Conservation (phyloP, 2,797 vertebrate genomes). For the Gallinago nigripennis region DNA sequence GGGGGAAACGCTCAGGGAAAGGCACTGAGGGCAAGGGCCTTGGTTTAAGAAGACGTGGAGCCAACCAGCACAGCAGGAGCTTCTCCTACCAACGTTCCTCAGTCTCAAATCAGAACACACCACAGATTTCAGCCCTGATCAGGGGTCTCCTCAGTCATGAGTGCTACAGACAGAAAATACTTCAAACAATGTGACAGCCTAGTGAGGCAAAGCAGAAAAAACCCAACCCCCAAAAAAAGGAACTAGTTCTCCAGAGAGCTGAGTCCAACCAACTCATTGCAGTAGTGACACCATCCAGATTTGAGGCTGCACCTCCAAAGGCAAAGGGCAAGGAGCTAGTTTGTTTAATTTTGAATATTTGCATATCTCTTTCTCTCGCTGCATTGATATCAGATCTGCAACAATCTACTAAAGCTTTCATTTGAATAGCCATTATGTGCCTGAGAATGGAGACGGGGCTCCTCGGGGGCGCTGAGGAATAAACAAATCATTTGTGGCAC, state of each 20-base stretch:
- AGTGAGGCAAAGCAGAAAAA: not conserved
- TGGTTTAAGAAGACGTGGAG: not conserved
- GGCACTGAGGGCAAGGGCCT: not conserved
- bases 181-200: not conserved
- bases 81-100: not conserved
- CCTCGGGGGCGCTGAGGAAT: conserved; percentile 19
- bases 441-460: conserved; percentile 7
- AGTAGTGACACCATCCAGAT: not conserved
- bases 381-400: conserved; percentile 38
- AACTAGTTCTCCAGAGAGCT: not conserved
- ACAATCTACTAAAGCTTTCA: conserved; percentile 44
- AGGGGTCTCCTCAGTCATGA: not conserved
- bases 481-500: conserved; percentile 64
- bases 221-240: not conserved
- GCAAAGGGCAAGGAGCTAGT: not conserved
- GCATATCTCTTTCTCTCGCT: not conserved
- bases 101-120: not conserved
- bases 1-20: not conserved
- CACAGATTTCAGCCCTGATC: not conserved
- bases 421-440: conserved; percentile 45
- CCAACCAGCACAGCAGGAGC: not conserved
- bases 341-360: conserved; percentile 50
- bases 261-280: conserved; percentile 5
- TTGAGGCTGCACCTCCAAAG: not conserved
- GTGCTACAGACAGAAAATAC: not conserved